Evolutionary conservation across 2,113 vertebrate genomes (phyloP).

Genomic region (Aix galericulata): DNA sequence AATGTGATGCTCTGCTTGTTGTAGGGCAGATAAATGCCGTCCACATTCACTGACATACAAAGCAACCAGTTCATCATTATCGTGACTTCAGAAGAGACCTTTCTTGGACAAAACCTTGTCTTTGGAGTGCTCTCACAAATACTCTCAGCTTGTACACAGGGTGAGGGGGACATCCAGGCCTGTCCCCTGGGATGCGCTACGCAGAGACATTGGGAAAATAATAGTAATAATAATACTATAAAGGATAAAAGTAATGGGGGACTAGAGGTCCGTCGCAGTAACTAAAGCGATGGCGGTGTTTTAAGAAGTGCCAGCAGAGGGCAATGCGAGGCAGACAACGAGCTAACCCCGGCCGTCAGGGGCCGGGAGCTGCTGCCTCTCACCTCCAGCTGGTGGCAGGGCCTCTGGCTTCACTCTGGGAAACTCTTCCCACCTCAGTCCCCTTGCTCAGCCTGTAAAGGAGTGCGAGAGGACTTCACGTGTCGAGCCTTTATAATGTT

Average conservation of each 20-base stretch:
- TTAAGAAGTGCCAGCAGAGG: constrained; percentile 56
- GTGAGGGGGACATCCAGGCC: not conserved
- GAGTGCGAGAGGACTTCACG: not conserved
- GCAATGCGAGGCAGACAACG: constrained; percentile 41
- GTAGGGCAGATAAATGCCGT: not conserved
- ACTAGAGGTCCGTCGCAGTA: rapidly evolving
- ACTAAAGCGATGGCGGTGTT: not conserved
- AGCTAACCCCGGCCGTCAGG: not conserved
- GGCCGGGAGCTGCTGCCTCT: rapidly evolving
- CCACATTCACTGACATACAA: not conserved
- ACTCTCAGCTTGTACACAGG: not conserved
- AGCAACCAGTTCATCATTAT: not conserved
- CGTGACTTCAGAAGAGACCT: not conserved
- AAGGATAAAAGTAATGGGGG: not conserved
- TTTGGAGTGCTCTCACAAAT: not conserved
- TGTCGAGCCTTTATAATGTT: not conserved
- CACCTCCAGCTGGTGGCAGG: not conserved
- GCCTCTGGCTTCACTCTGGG: not conserved
- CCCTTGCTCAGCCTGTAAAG: not conserved
- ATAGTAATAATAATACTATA: too few relatives aligned
- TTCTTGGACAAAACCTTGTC: not conserved
- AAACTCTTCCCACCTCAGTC: not conserved
- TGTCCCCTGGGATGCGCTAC: not conserved
- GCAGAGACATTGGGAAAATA: too few relatives aligned
- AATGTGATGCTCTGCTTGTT: not conserved